These are phyloP conservation scores for Megaustenia siamemsis DNA, from an alignment of 2,888 invertebrate genomes.

Conservation along the genomic window DNA sequence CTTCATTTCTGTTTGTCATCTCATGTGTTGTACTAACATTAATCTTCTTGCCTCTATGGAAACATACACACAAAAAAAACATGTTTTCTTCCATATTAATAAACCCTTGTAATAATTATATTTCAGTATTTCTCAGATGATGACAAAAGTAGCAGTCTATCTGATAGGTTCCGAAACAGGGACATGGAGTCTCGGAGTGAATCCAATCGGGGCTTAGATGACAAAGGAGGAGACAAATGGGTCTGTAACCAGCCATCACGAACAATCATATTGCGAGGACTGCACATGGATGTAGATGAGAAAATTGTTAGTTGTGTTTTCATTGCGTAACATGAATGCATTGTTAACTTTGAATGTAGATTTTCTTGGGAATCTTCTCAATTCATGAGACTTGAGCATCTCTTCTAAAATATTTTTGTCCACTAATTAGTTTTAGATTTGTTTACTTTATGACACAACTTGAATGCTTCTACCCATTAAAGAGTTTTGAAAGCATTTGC, in stretches of 20 bases:
- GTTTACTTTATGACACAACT: too few relatives aligned
- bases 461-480: too few relatives aligned
- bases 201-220: conserved; percentile 34
- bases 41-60: neutral
- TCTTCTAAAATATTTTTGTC: too few relatives aligned
- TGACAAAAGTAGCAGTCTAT: conserved; percentile 53
- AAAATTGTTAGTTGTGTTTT: conserved; percentile 75
- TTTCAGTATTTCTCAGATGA: too few relatives aligned
- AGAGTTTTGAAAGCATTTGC: too few relatives aligned
- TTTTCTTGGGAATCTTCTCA: too few relatives aligned
- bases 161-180: conserved; percentile 57
- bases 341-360: too few relatives aligned
- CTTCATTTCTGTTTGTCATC: neutral
- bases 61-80: neutral
- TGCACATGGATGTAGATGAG: conserved; percentile 75
- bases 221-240: conserved; percentile 75
- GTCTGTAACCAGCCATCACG: conserved; percentile 78
- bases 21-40: neutral
- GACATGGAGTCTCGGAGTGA: conserved; percentile 54
- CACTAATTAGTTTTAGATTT: too few relatives aligned
- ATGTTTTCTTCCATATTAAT: neutral
- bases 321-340: too few relatives aligned
- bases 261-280: conserved; percentile 77
- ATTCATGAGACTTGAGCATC: too few relatives aligned
- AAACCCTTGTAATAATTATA: neutral